A percentile compares a stretch with the other conserved stretches of the same genome.
These are phyloP conservation scores for Rafetus swinhoei DNA, from an alignment of 2,113 vertebrate genomes.

Conservation along the genomic window DNA sequence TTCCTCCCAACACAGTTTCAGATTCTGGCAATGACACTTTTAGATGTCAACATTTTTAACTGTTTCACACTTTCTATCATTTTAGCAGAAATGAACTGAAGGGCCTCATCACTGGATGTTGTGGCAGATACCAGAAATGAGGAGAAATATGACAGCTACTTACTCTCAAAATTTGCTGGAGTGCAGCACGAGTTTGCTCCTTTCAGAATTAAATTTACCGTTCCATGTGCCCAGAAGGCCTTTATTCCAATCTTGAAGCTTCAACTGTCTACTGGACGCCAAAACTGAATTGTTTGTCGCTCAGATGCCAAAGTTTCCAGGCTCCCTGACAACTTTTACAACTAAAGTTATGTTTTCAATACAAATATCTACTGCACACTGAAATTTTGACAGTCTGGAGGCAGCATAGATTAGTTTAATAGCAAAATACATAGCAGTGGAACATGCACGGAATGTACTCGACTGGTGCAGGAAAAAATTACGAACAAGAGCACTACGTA, in stretches of 20 bases:
- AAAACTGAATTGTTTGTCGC: background rate
- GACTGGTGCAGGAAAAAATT: background rate
- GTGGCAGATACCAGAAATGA: background rate
- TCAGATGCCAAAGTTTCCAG: background rate
- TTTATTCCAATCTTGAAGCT: background rate
- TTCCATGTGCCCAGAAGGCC: background rate
- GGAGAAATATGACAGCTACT: background rate
- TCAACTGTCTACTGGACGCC: background rate
- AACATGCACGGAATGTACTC: background rate
- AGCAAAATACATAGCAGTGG: background rate
- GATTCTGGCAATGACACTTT: background rate
- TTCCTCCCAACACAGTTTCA: conserved; percentile 22
- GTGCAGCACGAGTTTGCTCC: background rate
- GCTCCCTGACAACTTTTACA: background rate
- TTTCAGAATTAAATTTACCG: conserved; percentile 4
- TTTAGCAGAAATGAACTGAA: background rate
- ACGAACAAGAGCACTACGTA: too few relatives aligned
- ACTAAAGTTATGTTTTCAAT: background rate
- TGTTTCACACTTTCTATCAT: background rate
- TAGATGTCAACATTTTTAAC: rapidly evolving
- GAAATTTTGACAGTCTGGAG: background rate
- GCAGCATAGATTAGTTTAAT: background rate
- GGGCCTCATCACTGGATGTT: background rate
- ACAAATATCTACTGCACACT: background rate
- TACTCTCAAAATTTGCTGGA: background rate